A percentile compares a stretch with the other conserved stretches of the same genome.
phyloP scores from a whole-genome alignment of 2,113 vertebrate genomes.

The Dromas ardeola region DNA sequence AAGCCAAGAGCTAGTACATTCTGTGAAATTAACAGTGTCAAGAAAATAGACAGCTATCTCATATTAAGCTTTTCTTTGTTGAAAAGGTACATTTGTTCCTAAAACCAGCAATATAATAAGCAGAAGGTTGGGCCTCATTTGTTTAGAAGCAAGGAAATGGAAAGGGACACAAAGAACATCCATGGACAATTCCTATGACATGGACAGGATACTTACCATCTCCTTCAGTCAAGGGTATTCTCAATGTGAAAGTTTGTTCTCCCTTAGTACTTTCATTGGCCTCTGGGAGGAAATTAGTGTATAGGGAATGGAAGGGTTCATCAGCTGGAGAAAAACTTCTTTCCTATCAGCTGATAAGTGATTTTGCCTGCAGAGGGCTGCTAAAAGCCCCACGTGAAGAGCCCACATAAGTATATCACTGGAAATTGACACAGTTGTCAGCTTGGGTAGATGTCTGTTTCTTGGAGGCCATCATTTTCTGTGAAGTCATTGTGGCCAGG shows the following conservation, averaged over 20 bases:
- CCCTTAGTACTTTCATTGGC: not conserved
- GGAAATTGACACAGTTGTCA: not conserved
- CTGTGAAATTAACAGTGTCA: not conserved
- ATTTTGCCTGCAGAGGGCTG: not conserved
- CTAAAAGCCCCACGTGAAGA: rapidly evolving
- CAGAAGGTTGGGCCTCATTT: not conserved
- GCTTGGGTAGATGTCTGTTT: not conserved
- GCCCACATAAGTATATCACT: not conserved
- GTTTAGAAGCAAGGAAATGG: not conserved
- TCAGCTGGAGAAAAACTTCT: not conserved
- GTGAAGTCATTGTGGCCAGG: not conserved
- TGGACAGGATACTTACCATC: not conserved
- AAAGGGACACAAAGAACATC: not conserved
- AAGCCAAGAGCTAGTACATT: not conserved
- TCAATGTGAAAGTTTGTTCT: not conserved
- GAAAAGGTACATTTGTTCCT: not conserved
- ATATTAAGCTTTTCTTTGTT: not conserved
- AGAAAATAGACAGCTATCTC: not conserved
- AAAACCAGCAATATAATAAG: not conserved
- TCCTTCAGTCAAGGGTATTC: not conserved
- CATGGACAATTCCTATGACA: not conserved
- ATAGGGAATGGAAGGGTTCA: not conserved
- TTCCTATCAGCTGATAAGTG: not conserved
- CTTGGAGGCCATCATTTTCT: not conserved
- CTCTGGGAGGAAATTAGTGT: not conserved